Percentiles rank a stretch among this genome's conserved stretches.
Evolutionary conservation across 2,113 vertebrate species (phyloP).

Genomic region (Hemiscyllium ocellatum): DNA sequence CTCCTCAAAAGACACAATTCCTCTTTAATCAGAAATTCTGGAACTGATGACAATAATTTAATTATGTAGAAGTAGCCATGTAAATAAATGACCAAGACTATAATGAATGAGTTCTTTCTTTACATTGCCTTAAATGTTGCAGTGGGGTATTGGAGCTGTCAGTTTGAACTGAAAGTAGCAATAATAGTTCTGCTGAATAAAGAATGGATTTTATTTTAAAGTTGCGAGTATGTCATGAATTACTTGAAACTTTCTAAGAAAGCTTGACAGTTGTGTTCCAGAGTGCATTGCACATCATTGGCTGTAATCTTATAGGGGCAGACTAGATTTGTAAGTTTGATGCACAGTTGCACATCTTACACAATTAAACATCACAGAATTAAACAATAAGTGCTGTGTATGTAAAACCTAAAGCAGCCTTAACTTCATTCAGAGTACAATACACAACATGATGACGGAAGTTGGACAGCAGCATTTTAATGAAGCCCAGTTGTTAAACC

Average conservation of each 20-base stretch:
- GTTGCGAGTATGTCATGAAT: not conserved
- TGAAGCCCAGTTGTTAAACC: not conserved
- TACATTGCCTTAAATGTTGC: not conserved
- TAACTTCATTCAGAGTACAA: not conserved
- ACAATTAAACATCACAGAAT: not conserved
- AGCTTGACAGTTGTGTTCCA: not conserved
- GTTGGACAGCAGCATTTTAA: not conserved
- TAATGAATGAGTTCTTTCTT: constrained; percentile 9
- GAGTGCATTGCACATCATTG: not conserved
- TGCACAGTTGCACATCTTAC: not conserved
- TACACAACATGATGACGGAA: not conserved
- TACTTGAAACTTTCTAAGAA: not conserved
- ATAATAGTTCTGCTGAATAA: not conserved
- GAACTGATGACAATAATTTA: not conserved
- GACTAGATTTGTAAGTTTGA: not conserved
- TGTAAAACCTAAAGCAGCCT: not conserved
- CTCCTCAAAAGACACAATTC: constrained; percentile 18
- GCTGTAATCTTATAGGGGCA: not conserved
- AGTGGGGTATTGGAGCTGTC: not conserved
- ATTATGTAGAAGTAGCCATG: not conserved
- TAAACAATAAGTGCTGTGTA: not conserved
- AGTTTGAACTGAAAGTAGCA: not conserved
- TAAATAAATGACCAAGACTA: constrained; percentile 20
- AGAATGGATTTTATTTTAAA: constrained; percentile 18
- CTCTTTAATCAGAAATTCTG: constrained; percentile 16